Conservation (phyloP, 2,888 invertebrate genomes). For the Drosophila melanosoma region DNA sequence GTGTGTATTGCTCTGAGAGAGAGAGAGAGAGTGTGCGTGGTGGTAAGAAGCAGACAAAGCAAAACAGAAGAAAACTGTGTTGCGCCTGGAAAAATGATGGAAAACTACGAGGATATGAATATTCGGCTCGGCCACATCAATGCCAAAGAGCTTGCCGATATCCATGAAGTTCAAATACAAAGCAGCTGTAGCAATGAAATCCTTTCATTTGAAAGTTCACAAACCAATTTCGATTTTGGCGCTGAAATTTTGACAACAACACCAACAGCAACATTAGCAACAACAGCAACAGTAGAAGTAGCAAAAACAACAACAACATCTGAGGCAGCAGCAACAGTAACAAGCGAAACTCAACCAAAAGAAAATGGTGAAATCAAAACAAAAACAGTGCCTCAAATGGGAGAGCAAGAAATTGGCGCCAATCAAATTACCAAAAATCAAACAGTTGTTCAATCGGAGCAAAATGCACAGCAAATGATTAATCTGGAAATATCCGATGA, state of each 20-base stretch:
- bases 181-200: conserved; percentile 29
- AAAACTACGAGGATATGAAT: conserved; percentile 76
- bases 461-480: conserved; percentile 20
- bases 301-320: conserved; percentile 27
- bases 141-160: conserved; percentile 63
- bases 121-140: conserved; percentile 65
- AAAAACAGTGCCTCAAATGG: conserved; percentile 72
- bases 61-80: conserved; percentile 53
- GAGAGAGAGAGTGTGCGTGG: conserved; percentile 29
- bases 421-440: conserved; percentile 42
- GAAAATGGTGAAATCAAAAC: conserved; percentile 75
- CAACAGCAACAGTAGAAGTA: conserved; percentile 29
- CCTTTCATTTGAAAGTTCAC: conserved; percentile 41
- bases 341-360: conserved; percentile 71
- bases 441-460: conserved; percentile 11
- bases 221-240: conserved; percentile 79
- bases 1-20: conserved; percentile 35
- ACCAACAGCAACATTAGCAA: conserved; percentile 52
- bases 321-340: conserved; percentile 46
- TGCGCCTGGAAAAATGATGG: conserved; percentile 77
- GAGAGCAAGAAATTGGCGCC: conserved; percentile 74
- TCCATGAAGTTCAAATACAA: conserved; percentile 52
- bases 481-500: conserved; percentile 54
- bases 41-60: conserved; percentile 54
- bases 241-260: conserved; percentile 80